Conservation (phyloP, 1,140 invertebrate genomes). For the Eupristina koningsbergeri region DNA sequence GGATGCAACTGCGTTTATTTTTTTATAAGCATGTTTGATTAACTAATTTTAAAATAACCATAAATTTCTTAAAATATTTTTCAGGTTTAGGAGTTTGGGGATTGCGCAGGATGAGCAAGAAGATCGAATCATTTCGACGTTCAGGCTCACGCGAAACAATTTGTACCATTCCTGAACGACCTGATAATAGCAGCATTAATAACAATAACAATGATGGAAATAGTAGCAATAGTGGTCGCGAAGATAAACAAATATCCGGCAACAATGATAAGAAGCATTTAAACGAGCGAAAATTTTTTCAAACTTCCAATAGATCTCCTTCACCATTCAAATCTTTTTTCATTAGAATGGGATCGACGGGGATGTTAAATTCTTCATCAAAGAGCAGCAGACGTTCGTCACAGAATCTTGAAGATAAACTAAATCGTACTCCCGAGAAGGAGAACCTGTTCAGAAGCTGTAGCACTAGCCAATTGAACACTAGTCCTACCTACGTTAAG, state of each 20-base stretch:
- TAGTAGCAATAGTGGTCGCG: slow-evolving; percentile 59
- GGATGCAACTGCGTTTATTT: slow-evolving; percentile 53
- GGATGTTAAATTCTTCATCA: slow-evolving; percentile 79
- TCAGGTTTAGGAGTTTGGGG: slow-evolving; percentile 83
- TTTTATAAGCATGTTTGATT: not conserved
- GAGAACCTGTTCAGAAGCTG: slow-evolving; percentile 81
- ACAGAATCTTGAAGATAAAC: slow-evolving; percentile 60
- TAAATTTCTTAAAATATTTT: not conserved
- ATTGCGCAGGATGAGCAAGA: slow-evolving; percentile 81
- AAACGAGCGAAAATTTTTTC: slow-evolving; percentile 70
- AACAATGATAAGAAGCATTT: slow-evolving; percentile 65
- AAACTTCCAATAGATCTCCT: slow-evolving; percentile 74
- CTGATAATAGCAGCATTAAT: slow-evolving; percentile 62
- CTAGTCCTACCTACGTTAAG: slow-evolving; percentile 81
- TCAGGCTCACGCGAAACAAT: slow-evolving; percentile 77
- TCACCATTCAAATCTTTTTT: slow-evolving; percentile 83
- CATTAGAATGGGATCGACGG: slow-evolving; percentile 83
- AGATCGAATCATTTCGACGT: slow-evolving; percentile 83
- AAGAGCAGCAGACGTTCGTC: slow-evolving; percentile 68
- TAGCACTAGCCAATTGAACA: slow-evolving; percentile 82
- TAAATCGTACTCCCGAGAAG: slow-evolving; percentile 61
- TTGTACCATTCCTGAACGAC: slow-evolving; percentile 60
- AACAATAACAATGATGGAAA: slow-evolving; percentile 62
- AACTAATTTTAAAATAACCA: not conserved
- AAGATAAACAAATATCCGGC: slow-evolving; percentile 60